phyloP scores from a whole-genome alignment of 2,113 vertebrate species.

The Todiramphus chloris region DNA sequence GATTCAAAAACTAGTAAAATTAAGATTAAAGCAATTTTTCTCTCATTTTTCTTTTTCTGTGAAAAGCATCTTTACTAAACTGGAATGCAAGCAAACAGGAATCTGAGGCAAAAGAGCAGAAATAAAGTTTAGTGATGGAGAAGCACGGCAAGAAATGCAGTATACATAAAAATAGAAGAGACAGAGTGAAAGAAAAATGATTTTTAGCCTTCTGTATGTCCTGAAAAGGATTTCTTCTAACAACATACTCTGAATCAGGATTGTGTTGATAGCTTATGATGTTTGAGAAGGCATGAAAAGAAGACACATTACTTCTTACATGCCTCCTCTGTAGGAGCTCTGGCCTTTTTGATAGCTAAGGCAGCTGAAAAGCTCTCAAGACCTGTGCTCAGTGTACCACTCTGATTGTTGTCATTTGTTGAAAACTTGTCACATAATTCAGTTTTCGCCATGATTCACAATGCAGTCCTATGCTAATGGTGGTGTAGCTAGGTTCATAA shows the following conservation, averaged over 20 bases:
- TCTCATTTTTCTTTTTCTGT: not conserved
- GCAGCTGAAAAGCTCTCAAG: not conserved
- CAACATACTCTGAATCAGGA: not conserved
- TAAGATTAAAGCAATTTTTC: not conserved
- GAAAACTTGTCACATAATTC: not conserved
- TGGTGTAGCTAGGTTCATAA: not conserved
- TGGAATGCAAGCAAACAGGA: not conserved
- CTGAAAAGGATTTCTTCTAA: not conserved
- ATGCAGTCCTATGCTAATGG: not conserved
- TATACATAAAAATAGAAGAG: not conserved
- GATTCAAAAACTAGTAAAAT: not conserved
- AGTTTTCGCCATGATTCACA: not conserved
- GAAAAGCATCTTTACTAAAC: not conserved
- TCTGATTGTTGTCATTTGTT: not conserved
- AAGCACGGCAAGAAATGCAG: not conserved
- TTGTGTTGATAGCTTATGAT: not conserved
- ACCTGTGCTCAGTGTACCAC: not conserved
- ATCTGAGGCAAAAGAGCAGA: not conserved
- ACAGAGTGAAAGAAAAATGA: not conserved
- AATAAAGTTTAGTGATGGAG: not conserved
- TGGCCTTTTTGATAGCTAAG: not conserved
- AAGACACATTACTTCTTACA: not conserved
- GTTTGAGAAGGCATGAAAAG: not conserved
- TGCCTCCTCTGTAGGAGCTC: not conserved
- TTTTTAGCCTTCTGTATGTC: not conserved